Percentiles rank a stretch among this genome's conserved stretches.
These are phyloP conservation scores for Cheilosia impressa DNA, from an alignment of 2,888 invertebrate genomes.

Conservation along the genomic window DNA sequence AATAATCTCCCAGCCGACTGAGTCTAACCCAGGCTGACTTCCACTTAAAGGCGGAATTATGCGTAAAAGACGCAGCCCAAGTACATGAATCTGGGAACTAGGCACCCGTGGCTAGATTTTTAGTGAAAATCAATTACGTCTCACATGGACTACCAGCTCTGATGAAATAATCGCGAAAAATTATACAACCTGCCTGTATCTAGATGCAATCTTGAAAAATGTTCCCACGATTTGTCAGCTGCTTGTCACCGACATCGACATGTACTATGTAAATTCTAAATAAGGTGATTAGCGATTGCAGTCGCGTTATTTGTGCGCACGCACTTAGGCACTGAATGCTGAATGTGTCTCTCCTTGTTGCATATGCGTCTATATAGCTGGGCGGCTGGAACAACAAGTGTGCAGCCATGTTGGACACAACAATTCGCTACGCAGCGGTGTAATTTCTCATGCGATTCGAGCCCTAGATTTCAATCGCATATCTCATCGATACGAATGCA, in stretches of 20 bases:
- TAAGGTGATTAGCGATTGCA: constrained; percentile 73
- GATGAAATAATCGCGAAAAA: constrained; percentile 24
- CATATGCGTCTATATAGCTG: neutral
- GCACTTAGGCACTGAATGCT: constrained; percentile 24
- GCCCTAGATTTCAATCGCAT: constrained; percentile 63
- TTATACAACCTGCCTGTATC: neutral
- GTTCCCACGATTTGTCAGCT: constrained; percentile 81
- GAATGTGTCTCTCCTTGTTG: constrained; percentile 20
- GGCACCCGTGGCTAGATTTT: neutral
- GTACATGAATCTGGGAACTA: constrained; percentile 9
- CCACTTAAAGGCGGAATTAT: neutral
- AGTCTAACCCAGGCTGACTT: neutral
- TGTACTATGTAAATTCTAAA: constrained; percentile 74
- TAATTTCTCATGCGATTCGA: constrained; percentile 51
- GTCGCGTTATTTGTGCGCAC: constrained; percentile 30
- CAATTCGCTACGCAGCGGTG: constrained; percentile 53
- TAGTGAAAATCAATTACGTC: constrained; percentile 23
- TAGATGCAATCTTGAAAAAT: constrained; percentile 75
- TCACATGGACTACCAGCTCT: neutral
- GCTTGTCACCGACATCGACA: constrained; percentile 71
- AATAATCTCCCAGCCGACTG: neutral
- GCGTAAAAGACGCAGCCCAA: neutral
- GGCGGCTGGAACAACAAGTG: constrained; percentile 13
- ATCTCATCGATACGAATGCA: constrained; percentile 21
- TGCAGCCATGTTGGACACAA: constrained; percentile 59